Conservation (phyloP, 2,797 vertebrate species). For the Huso huso region DNA sequence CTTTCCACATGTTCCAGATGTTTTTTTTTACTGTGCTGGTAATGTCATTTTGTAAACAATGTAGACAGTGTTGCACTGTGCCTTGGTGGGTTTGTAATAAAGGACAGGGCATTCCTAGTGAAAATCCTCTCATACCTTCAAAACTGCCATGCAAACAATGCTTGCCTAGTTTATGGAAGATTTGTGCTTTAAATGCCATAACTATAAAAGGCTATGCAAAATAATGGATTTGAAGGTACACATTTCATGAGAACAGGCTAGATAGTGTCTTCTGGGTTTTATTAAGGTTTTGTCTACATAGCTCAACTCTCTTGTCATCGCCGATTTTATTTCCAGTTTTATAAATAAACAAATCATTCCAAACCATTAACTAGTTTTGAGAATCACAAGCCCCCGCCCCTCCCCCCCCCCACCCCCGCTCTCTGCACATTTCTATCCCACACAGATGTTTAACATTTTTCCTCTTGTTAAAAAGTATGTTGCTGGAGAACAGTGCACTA, state of each 20-base stretch:
- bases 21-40: neutral
- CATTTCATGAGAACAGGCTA: slow-evolving; percentile 36
- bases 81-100: neutral
- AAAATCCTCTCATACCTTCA: neutral
- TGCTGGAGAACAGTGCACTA: slow-evolving; percentile 24
- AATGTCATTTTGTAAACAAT: neutral
- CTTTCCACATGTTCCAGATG: slow-evolving; percentile 7
- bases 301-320: slow-evolving; percentile 58
- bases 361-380: slow-evolving; percentile 44
- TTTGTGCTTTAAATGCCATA: neutral
- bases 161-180: neutral
- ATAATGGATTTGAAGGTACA: neutral
- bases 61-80: neutral
- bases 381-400: slow-evolving; percentile 49
- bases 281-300: slow-evolving; percentile 58
- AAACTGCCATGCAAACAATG: neutral
- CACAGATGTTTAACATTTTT: slow-evolving; percentile 61
- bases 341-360: slow-evolving; percentile 56
- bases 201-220: neutral
- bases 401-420: slow-evolving; percentile 51
- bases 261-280: slow-evolving; percentile 46
- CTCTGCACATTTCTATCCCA: slow-evolving; percentile 56
- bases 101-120: neutral
- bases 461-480: slow-evolving; percentile 47
- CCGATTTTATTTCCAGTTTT: slow-evolving; percentile 62